A percentile compares a stretch with the other conserved stretches of the same genome.
Evolutionary conservation across 1,140 invertebrate species (phyloP).

Genomic region (Philaenus spumarius): DNA sequence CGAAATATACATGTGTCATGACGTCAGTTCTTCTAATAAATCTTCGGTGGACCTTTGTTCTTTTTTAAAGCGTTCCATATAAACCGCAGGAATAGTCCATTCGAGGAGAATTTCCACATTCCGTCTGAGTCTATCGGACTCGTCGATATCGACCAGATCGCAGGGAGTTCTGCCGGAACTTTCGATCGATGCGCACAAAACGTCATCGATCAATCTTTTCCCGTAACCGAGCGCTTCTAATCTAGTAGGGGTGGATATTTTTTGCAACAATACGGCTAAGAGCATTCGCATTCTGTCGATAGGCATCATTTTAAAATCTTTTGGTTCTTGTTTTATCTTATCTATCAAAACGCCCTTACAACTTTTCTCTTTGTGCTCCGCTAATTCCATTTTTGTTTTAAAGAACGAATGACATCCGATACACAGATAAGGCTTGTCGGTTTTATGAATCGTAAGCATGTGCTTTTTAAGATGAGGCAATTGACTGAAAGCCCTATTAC

Average conservation of each 20-base stretch:
- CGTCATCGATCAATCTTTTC: constrained; percentile 72
- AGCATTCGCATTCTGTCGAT: constrained; percentile 69
- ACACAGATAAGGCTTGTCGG: constrained; percentile 58
- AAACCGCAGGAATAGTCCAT: constrained; percentile 69
- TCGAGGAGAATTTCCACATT: constrained; percentile 72
- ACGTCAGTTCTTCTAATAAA: constrained; percentile 64
- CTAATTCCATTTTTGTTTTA: constrained; percentile 64
- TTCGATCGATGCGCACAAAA: constrained; percentile 67
- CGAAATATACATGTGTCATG: constrained; percentile 33
- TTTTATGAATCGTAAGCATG: constrained; percentile 49
- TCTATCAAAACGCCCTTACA: constrained; percentile 36
- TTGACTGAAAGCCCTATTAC: constrained; percentile 56
- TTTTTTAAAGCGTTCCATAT: constrained; percentile 65
- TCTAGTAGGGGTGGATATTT: constrained; percentile 69
- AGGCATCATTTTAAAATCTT: constrained; percentile 42
- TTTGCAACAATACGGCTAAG: constrained; percentile 68
- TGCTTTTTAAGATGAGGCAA: constrained; percentile 64
- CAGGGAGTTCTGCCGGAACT: constrained; percentile 61
- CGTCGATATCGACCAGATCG: constrained; percentile 44
- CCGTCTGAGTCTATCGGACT: constrained; percentile 52
- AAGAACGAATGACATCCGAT: constrained; percentile 62
- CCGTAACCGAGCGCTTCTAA: constrained; percentile 71
- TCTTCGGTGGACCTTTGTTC: constrained; percentile 69
- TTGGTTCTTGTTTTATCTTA: constrained; percentile 17
- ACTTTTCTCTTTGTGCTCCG: constrained; percentile 47